A percentile compares a stretch with the other conserved stretches of the same genome.
Evolutionary conservation across 2,888 invertebrate species (phyloP).

Genomic region (Erebia epiphron): DNA sequence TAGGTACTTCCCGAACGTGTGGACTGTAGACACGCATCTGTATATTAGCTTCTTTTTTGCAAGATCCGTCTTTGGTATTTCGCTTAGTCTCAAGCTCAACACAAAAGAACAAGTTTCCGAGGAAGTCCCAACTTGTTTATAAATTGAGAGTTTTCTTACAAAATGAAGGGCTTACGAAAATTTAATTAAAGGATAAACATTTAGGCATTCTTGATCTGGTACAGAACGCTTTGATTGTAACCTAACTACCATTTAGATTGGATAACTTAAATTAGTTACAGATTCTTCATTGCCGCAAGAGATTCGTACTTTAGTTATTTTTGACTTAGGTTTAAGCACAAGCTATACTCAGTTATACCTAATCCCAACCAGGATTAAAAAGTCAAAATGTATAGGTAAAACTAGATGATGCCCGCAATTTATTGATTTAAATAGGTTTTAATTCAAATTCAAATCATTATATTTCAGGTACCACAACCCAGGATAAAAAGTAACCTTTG

Average conservation of each 20-base stretch:
- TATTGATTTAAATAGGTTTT: too few species aligned
- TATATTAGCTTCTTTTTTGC: neutral
- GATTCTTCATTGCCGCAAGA: neutral
- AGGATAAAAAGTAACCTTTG: too few species aligned
- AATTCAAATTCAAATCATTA: too few species aligned
- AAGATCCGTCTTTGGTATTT: neutral
- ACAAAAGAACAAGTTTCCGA: constrained; percentile 3
- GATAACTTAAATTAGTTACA: constrained; percentile 14
- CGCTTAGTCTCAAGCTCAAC: neutral
- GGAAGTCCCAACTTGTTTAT: constrained; percentile 18
- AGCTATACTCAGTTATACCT: neutral
- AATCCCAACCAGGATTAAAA: too few species aligned
- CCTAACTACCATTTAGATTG: neutral
- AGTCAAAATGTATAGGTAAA: too few species aligned
- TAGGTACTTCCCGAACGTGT: too few species aligned
- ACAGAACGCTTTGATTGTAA: constrained; percentile 6
- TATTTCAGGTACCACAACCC: too few species aligned
- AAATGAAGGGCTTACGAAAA: constrained; percentile 12
- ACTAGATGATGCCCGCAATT: too few species aligned
- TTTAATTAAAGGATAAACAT: constrained; percentile 20
- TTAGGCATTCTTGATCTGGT: constrained; percentile 1
- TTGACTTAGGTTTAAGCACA: neutral
- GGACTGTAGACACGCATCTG: too few species aligned
- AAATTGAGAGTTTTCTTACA: constrained; percentile 15
- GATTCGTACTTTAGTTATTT: neutral